Conservation (phyloP, 2,888 invertebrate genomes). For the Macrosiphum euphorbiae region DNA sequence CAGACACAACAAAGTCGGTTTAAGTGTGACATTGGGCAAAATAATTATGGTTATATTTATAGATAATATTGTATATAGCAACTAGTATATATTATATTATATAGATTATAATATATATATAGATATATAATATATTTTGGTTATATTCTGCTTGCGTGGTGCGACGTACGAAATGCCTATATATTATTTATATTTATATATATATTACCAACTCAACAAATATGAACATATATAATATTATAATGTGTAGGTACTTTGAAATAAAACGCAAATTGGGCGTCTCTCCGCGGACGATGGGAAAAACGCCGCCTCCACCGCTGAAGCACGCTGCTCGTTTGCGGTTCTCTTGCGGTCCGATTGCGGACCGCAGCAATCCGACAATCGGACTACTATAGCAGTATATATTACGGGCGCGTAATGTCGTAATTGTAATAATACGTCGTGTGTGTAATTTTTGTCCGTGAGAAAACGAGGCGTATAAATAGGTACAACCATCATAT, state of each 20-base stretch:
- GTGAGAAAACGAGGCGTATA: slow-evolving; percentile 62
- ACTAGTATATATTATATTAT: too few relatives aligned
- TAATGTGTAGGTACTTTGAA: not conserved
- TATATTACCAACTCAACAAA: not conserved
- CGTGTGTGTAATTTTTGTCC: slow-evolving; percentile 54
- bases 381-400: not conserved
- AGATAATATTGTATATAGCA: not conserved
- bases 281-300: slow-evolving; percentile 22
- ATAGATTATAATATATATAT: not conserved
- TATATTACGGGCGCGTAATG: not conserved
- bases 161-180: too few relatives aligned
- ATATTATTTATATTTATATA: not conserved
- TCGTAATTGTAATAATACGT: slow-evolving; percentile 38
- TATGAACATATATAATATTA: not conserved
- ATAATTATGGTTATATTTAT: not conserved
- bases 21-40: not conserved
- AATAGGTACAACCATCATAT: not conserved
- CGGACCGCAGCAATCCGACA: slow-evolving; percentile 16
- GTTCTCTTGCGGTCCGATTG: slow-evolving; percentile 49
- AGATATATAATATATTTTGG: not conserved
- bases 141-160: too few relatives aligned
- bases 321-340: slow-evolving; percentile 18
- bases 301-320: slow-evolving; percentile 16
- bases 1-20: not conserved
- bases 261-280: not conserved